phyloP scores from a whole-genome alignment of 1,140 invertebrate genomes.

The Sitodiplosis mosellana region DNA sequence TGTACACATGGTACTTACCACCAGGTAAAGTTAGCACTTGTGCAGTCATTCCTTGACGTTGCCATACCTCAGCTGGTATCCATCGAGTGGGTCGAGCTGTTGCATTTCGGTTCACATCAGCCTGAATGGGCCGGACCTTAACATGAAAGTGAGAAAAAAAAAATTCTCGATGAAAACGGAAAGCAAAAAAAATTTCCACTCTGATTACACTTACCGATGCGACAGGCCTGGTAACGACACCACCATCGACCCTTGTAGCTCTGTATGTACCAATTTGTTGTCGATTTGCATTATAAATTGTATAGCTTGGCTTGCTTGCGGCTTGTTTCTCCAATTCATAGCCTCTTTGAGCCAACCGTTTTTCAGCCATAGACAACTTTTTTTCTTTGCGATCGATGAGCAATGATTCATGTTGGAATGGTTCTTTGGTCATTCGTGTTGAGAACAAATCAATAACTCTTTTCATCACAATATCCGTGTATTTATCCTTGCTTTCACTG shows the following conservation, averaged over 20 bases:
- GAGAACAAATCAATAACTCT: conserved; percentile 46
- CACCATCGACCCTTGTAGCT: conserved; percentile 28
- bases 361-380: conserved; percentile 86
- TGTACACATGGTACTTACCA: conserved; percentile 27
- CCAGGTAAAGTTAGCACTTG: conserved; percentile 83
- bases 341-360: conserved; percentile 76
- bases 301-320: conserved; percentile 32
- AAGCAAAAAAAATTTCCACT: conserved; percentile 4
- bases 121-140: conserved; percentile 25
- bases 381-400: conserved; percentile 91
- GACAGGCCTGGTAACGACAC: conserved; percentile 31
- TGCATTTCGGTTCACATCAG: conserved; percentile 17
- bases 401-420: conserved; percentile 93
- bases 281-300: neutral
- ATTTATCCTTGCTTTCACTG: conserved; percentile 45
- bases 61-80: conserved; percentile 77
- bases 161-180: neutral
- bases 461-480: conserved; percentile 65
- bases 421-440: conserved; percentile 62
- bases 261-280: neutral
- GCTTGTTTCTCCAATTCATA: conserved; percentile 91
- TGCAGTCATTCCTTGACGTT: conserved; percentile 80
- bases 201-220: conserved; percentile 28
- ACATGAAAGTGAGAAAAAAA: too few species aligned
- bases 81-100: conserved; percentile 35